These are phyloP conservation scores for Cherax destructor DNA, from an alignment of 1,140 invertebrate genomes.

Conservation along the genomic window DNA sequence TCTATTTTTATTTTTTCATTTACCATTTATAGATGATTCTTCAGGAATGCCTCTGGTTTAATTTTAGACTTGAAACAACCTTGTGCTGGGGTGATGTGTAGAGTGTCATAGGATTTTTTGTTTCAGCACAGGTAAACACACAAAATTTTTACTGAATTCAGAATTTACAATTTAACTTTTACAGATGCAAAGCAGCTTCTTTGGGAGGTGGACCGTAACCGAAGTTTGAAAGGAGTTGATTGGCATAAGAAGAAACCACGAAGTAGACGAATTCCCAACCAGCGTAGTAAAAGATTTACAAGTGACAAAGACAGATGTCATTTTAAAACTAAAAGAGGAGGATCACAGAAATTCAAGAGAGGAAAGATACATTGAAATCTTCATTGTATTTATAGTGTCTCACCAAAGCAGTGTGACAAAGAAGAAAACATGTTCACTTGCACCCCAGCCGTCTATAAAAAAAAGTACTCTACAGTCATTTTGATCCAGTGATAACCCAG, in stretches of 20 bases:
- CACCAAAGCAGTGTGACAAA: too few relatives aligned
- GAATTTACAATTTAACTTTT: neutral
- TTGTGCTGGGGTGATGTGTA: too few relatives aligned
- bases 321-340: neutral
- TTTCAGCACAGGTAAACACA: neutral
- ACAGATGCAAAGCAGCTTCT: constrained; percentile 44
- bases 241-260: constrained; percentile 17
- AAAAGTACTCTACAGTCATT: too few relatives aligned
- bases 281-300: neutral
- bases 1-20: too few relatives aligned
- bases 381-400: too few relatives aligned
- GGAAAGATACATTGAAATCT: neutral
- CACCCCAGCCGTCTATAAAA: too few relatives aligned
- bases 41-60: too few relatives aligned
- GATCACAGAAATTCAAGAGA: neutral
- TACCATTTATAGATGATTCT: too few relatives aligned
- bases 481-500: too few relatives aligned
- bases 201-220: constrained; percentile 42
- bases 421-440: too few relatives aligned
- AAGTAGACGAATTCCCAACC: neutral
- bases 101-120: neutral
- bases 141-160: neutral
- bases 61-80: too few relatives aligned
- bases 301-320: neutral
- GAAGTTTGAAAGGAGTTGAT: constrained; percentile 6